phyloP scores from a whole-genome alignment of 1,140 invertebrate species.

The Hyles euphorbiae region DNA sequence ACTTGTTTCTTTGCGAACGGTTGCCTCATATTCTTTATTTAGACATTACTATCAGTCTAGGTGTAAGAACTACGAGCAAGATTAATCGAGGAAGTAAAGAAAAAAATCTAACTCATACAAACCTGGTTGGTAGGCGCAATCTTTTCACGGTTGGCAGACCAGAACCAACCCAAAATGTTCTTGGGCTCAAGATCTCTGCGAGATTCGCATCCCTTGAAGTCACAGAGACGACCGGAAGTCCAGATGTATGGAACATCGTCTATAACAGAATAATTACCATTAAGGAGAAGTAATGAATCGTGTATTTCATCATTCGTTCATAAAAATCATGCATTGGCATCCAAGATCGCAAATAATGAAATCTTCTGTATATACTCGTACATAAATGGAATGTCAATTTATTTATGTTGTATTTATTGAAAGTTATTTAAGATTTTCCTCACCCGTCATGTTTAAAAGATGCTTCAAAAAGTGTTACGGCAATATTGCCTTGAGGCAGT shows the following conservation, averaged over 20 bases:
- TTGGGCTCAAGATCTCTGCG: slow-evolving; percentile 91
- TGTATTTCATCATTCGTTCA: neutral
- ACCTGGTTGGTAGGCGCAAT: slow-evolving; percentile 89
- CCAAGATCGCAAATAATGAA: too few species aligned
- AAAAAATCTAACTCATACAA: slow-evolving; percentile 17
- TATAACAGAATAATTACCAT: slow-evolving; percentile 47
- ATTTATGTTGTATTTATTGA: too few species aligned
- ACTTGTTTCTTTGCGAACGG: too few species aligned
- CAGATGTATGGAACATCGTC: slow-evolving; percentile 95
- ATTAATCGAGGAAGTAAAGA: slow-evolving; percentile 1
- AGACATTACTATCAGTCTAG: neutral
- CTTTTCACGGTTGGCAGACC: slow-evolving; percentile 92
- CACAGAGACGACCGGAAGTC: slow-evolving; percentile 92
- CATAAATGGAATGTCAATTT: too few species aligned
- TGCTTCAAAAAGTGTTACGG: too few species aligned
- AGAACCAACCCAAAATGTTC: slow-evolving; percentile 92
- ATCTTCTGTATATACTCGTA: too few species aligned
- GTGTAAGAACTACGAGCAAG: neutral
- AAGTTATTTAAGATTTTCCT: too few species aligned
- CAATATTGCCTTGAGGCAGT: too few species aligned
- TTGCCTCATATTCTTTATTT: too few species aligned
- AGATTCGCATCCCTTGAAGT: slow-evolving; percentile 94
- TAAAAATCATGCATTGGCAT: too few species aligned
- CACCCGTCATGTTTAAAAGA: too few species aligned
- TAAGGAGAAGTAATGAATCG: neutral